A percentile compares a stretch with the other conserved stretches of the same genome.
Evolutionary conservation across 2,888 invertebrate genomes (phyloP).

Genomic region (Pediacus dermestoides): DNA sequence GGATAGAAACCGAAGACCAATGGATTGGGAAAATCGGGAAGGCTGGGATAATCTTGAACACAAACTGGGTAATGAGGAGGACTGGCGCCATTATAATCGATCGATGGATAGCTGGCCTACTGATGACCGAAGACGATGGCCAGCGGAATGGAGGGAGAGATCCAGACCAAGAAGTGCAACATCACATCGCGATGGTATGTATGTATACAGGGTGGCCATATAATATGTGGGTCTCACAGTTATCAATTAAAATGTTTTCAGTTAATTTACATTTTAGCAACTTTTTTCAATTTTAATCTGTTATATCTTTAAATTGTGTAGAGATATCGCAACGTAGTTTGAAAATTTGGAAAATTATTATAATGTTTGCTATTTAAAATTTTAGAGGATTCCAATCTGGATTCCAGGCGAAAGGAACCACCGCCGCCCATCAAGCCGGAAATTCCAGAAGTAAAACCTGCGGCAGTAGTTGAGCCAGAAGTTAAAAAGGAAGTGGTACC

Average conservation of each 20-base stretch:
- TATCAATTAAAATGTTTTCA: too few relatives aligned
- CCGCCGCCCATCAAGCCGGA: slow-evolving; percentile 20
- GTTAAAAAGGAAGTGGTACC: slow-evolving; percentile 29
- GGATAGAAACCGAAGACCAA: slow-evolving; percentile 52
- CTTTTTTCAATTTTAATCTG: slow-evolving; percentile 1
- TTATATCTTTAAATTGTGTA: too few relatives aligned
- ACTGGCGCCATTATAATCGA: slow-evolving; percentile 45
- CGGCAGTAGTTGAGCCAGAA: slow-evolving; percentile 27
- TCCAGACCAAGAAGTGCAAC: slow-evolving; percentile 50
- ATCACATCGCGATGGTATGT: slow-evolving; percentile 41
- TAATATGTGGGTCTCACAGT: too few relatives aligned
- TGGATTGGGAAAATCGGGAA: slow-evolving; percentile 53
- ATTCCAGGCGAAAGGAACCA: slow-evolving; percentile 29
- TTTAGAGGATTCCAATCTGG: slow-evolving; percentile 28
- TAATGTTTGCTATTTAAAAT: too few relatives aligned
- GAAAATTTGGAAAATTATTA: too few relatives aligned
- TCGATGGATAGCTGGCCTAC: slow-evolving; percentile 47
- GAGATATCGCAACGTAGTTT: too few relatives aligned
- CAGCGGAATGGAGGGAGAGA: slow-evolving; percentile 43
- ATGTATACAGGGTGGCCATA: too few relatives aligned
- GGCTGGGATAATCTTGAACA: slow-evolving; percentile 46
- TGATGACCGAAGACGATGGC: slow-evolving; percentile 54
- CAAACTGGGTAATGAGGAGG: slow-evolving; percentile 42
- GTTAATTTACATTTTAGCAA: too few relatives aligned
- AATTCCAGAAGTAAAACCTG: slow-evolving; percentile 44